Conservation (phyloP, 1,140 invertebrate genomes). For the Berghia stephanieae region DNA sequence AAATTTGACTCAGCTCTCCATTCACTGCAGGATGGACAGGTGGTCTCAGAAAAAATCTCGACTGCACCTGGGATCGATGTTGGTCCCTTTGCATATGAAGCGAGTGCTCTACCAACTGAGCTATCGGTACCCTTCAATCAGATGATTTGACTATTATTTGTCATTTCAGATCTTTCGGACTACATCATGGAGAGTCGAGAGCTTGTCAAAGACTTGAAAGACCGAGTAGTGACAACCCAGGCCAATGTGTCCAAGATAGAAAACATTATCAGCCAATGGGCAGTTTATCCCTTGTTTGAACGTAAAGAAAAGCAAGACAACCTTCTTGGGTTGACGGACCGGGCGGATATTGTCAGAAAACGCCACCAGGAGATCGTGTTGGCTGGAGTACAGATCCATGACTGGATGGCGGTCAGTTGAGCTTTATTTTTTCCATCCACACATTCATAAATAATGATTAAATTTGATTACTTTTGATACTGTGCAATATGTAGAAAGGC, state of each 20-base stretch:
- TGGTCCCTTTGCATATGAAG: no score
- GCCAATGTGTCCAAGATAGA: slow-evolving; percentile 83
- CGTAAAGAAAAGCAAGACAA: slow-evolving; percentile 83
- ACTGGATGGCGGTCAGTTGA: slow-evolving; percentile 71
- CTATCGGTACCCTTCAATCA: background rate
- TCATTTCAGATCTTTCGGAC: slow-evolving; percentile 75
- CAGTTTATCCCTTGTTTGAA: slow-evolving; percentile 83
- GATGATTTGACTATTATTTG: background rate
- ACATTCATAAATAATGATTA: background rate
- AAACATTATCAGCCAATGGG: slow-evolving; percentile 81
- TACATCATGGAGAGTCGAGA: slow-evolving; percentile 82
- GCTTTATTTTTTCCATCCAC: background rate
- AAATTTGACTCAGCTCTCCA: no score
- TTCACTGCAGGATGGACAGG: no score
- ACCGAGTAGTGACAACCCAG: slow-evolving; percentile 84
- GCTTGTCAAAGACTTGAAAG: slow-evolving; percentile 81
- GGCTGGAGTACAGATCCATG: slow-evolving; percentile 78
- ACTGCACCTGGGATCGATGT: no score
- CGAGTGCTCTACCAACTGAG: no score
- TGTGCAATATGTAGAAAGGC: background rate
- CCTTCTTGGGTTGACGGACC: slow-evolving; percentile 83
- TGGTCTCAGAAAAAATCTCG: no score
- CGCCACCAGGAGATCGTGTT: slow-evolving; percentile 78
- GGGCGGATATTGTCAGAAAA: slow-evolving; percentile 77
- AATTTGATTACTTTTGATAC: background rate